A percentile compares a stretch with the other conserved stretches of the same genome.
These are phyloP conservation scores for Dolichopus griseipennis DNA, from an alignment of 2,888 invertebrate species.

Conservation along the genomic window DNA sequence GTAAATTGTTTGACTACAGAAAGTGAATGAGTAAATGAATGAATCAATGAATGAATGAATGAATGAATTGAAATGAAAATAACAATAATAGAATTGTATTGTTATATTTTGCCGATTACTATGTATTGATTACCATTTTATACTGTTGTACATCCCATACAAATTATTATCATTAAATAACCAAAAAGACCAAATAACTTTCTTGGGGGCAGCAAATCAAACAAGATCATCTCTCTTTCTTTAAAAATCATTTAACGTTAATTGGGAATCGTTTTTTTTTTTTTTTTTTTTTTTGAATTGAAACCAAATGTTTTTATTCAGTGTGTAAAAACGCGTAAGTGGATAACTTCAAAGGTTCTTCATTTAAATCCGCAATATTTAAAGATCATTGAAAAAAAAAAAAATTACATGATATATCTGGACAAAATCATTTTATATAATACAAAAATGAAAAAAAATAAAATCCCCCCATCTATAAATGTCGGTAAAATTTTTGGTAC, in stretches of 20 bases:
- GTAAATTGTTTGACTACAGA: background rate
- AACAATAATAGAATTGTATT: background rate
- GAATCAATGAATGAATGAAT: too few species aligned
- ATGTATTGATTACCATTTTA: background rate
- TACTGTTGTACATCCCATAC: background rate
- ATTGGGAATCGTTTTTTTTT: constrained; percentile 6
- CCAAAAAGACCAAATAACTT: background rate
- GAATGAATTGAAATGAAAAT: background rate
- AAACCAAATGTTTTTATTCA: background rate
- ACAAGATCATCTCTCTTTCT: background rate
- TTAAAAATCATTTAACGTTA: background rate
- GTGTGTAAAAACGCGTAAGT: constrained; percentile 6
- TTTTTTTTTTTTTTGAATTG: too few species aligned
- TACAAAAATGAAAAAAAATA: too few species aligned
- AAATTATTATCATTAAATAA: background rate
- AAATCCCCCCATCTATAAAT: too few species aligned
- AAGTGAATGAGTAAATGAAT: too few species aligned
- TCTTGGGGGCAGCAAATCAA: constrained; percentile 6
- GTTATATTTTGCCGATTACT: background rate
- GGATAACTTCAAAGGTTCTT: background rate
- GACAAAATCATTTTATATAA: too few species aligned
- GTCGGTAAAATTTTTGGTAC: too few species aligned
- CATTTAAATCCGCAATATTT: background rate
- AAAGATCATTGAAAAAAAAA: background rate
- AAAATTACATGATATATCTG: background rate